Evolutionary conservation across 2,888 invertebrate species (phyloP), one percentile per base, ranked within the genome.

Genomic region (Diloba caeruleocephala): DNA sequence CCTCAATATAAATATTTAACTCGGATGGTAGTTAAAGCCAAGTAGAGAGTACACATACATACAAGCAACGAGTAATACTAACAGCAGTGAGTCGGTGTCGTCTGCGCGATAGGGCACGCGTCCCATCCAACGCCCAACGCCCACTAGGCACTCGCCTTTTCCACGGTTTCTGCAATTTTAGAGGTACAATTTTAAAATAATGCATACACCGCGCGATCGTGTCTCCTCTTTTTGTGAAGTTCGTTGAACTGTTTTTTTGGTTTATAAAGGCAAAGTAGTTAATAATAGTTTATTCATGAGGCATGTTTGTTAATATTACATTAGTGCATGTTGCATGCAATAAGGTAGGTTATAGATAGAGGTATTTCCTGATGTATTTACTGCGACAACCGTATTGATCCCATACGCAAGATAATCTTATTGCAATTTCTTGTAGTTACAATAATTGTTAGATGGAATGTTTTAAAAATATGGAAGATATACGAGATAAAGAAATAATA

Each of bases 71-170:
- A 73, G 74, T 74, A 75, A 74, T 73, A 75, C 61, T 66, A 68
- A 66, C 56, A 66, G 66, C 66, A 67, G 73, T 53, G 63, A 61
- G 74, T 68, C 71, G 62, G 67, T 68, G 74, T 52, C 60, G 69
- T 71, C 64, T 50, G 59, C 54, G 54, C 55, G 82, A 83, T 82
- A 83, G 81, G 80, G 79, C 82, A 83, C 83, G 83, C 60, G 21
- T 46, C 51, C 48, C 58, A 55, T 64, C 68, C 58, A 43, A 58
- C 68, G 61, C 64, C 69, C 67, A 61, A 67, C 50, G 54, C 42
- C 60, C 49, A 12, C n/a, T 19, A 19, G 13, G 46, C 60, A 53
- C 66, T 64, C 63, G 66, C 70, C 67, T 74, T 77, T 74, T 77
- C 69, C 66, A 76, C 70, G 50, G 32, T 72, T 75, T 74, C 68